These are phyloP conservation scores for Oenanthe oenanthe DNA, from an alignment of 2,113 vertebrate genomes.

Conservation along the genomic window DNA sequence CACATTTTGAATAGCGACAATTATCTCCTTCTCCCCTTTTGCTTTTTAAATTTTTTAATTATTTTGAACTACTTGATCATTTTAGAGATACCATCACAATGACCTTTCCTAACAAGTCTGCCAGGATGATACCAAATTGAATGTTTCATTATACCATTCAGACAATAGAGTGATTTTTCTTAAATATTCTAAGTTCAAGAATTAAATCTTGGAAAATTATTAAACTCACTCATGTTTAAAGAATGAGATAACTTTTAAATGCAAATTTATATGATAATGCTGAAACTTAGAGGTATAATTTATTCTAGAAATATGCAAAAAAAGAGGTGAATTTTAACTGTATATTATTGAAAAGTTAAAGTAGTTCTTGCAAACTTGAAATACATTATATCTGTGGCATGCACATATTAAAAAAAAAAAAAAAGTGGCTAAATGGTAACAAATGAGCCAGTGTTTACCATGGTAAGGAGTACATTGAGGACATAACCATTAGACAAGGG, in stretches of 20 bases:
- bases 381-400: neutral
- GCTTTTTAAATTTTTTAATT: neutral
- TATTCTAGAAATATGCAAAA: neutral
- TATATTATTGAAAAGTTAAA: neutral
- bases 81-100: neutral
- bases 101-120: neutral
- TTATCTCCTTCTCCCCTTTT: neutral
- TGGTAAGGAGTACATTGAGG: constrained; percentile 47
- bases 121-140: neutral
- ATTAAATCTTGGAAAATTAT: constrained; percentile 17
- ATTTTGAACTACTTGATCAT: neutral
- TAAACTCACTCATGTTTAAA: constrained; percentile 14
- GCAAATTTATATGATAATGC: constrained; percentile 23
- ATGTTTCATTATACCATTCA: neutral
- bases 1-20: neutral
- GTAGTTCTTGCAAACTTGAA: neutral
- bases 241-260: constrained; percentile 31
- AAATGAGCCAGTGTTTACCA: constrained; percentile 54
- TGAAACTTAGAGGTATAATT: neutral
- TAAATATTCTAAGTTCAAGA: constrained; percentile 11
- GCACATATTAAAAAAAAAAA: neutral
- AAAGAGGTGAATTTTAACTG: neutral
- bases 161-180: neutral
- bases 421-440: constrained; percentile 42
- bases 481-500: constrained; percentile 69